These are phyloP conservation scores for Grammomys surdaster DNA, from an alignment of 2,113 vertebrate species.

Conservation along the genomic window DNA sequence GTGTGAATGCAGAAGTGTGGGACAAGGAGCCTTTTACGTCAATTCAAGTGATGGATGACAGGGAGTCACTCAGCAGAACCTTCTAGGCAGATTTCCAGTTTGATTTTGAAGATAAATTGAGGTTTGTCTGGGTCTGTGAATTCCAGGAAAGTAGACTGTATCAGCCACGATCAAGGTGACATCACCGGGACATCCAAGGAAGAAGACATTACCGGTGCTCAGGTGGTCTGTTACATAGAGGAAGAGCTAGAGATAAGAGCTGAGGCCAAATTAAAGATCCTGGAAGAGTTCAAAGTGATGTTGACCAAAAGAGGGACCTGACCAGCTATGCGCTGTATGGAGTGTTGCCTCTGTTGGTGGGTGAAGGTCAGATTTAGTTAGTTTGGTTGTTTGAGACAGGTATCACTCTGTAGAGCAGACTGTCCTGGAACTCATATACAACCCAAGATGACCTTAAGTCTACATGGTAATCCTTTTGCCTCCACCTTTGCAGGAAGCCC, in stretches of 20 bases:
- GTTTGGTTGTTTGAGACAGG: background rate
- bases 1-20: background rate
- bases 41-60: background rate
- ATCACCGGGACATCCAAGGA: background rate
- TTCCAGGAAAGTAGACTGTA: background rate
- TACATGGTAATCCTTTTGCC: background rate
- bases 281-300: background rate
- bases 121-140: background rate
- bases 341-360: background rate
- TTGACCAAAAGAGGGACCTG: background rate
- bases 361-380: background rate
- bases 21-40: background rate
- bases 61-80: background rate
- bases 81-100: background rate
- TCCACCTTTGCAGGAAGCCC: background rate
- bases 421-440: background rate
- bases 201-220: background rate
- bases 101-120: background rate
- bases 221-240: background rate
- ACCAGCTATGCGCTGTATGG: background rate
- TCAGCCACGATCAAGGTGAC: rapidly evolving
- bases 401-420: background rate
- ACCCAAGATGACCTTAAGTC: background rate
- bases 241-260: background rate
- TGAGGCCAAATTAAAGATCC: background rate